Conservation (phyloP, 1,140 invertebrate genomes). For the Oreohelix idahoensis region DNA sequence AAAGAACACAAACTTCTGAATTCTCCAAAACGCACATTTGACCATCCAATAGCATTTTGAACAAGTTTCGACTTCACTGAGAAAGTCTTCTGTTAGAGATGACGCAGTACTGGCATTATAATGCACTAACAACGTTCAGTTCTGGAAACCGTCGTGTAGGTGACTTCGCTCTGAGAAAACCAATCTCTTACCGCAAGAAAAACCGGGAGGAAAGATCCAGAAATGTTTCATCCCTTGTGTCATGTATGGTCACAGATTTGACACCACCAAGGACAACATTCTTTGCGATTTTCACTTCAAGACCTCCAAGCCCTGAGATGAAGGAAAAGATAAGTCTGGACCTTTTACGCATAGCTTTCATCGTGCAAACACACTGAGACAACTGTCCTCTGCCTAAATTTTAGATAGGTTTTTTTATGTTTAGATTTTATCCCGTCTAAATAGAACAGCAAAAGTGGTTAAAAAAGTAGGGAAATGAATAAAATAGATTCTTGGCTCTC, state of each 20-base stretch:
- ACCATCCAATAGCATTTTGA: too few relatives aligned
- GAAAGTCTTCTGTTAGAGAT: slow-evolving; percentile 83
- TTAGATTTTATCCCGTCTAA: too few relatives aligned
- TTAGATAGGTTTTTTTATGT: too few relatives aligned
- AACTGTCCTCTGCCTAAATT: too few relatives aligned
- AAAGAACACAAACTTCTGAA: too few relatives aligned
- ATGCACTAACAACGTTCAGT: slow-evolving; percentile 90
- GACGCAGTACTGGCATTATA: slow-evolving; percentile 82
- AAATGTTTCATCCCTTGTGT: slow-evolving; percentile 74
- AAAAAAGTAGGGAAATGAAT: too few relatives aligned
- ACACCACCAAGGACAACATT: slow-evolving; percentile 98
- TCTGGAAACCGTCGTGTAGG: slow-evolving; percentile 87
- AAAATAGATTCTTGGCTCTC: too few relatives aligned
- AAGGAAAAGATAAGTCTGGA: slow-evolving; percentile 94
- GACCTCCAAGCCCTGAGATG: slow-evolving; percentile 94
- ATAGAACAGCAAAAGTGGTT: too few relatives aligned
- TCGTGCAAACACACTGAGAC: too few relatives aligned
- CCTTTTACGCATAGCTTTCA: slow-evolving; percentile 98
- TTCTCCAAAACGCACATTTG: too few relatives aligned
- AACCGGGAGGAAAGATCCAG: slow-evolving; percentile 83
- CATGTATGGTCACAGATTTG: slow-evolving; percentile 96
- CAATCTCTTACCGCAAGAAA: slow-evolving; percentile 89
- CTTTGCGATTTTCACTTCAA: slow-evolving; percentile 98
- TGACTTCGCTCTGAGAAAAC: slow-evolving; percentile 90
- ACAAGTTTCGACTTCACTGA: too few relatives aligned